Conservation (phyloP, 2,113 vertebrate species). For the Ancistrus triradiatus region DNA sequence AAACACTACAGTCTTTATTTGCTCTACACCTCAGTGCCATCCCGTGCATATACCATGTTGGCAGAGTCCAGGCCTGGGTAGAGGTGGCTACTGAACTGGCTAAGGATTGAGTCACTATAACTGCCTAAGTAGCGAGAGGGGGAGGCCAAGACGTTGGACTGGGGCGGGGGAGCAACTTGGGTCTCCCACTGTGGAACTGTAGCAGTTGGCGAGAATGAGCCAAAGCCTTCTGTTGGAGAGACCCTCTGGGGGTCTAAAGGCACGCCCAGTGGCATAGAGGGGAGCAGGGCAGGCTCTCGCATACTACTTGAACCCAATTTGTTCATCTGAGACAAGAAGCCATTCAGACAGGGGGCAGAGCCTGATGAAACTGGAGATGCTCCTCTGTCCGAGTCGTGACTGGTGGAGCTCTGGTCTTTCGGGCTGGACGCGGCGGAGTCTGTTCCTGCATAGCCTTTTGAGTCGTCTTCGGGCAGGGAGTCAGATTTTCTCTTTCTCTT, state of each 20-base stretch:
- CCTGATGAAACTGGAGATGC: constrained; percentile 54
- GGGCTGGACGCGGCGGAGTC: constrained; percentile 71
- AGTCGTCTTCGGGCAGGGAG: constrained; percentile 41
- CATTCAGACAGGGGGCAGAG: constrained; percentile 65
- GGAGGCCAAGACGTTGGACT: constrained; percentile 55
- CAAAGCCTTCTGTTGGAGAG: constrained; percentile 66
- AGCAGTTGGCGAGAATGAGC: constrained; percentile 67
- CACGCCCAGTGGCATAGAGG: constrained; percentile 61
- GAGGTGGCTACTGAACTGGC: constrained; percentile 71
- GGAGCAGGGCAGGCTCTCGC: constrained; percentile 59
- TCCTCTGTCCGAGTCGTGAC: constrained; percentile 57
- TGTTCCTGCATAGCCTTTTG: constrained; percentile 43
- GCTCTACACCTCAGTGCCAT: constrained; percentile 76
- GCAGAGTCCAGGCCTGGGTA: constrained; percentile 66
- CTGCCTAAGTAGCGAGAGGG: constrained; percentile 59
- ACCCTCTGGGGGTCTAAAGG: constrained; percentile 66
- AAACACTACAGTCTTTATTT: background rate
- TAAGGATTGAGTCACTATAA: constrained; percentile 71
- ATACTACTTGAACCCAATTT: constrained; percentile 64
- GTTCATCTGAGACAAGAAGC: constrained; percentile 76
- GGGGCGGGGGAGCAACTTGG: constrained; percentile 47
- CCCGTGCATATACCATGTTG: constrained; percentile 64
- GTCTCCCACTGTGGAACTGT: constrained; percentile 66
- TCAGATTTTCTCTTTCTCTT: constrained; percentile 90
- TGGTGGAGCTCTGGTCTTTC: constrained; percentile 55